Percentiles rank a stretch among this genome's conserved stretches.
Conservation (phyloP, 2,797 vertebrate genomes). For the Florisuga fusca region DNA sequence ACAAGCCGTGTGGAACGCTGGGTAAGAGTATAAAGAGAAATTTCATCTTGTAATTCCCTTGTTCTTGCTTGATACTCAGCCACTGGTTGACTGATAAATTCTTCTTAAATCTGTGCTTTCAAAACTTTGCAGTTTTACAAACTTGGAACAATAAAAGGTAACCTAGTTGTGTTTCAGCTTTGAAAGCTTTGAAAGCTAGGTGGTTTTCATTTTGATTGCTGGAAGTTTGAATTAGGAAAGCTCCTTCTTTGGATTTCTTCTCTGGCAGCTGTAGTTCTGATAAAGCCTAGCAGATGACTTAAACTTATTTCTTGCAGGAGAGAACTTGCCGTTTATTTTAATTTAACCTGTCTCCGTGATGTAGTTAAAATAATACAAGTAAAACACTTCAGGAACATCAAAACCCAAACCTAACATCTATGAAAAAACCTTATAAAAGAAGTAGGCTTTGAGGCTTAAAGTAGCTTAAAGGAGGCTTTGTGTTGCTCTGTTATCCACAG, state of each 20-base stretch:
- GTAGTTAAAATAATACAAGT: not conserved
- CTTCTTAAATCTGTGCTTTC: not conserved
- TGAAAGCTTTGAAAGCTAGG: not conserved
- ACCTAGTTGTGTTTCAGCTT: not conserved
- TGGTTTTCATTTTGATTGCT: not conserved
- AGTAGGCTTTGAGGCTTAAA: not conserved
- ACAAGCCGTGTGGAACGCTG: slow-evolving; percentile 97
- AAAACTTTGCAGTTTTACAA: not conserved
- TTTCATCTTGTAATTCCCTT: slow-evolving; percentile 1
- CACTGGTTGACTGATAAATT: not conserved
- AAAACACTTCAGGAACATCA: not conserved
- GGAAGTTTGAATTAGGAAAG: slow-evolving; percentile 7
- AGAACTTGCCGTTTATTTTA: slow-evolving; percentile 19
- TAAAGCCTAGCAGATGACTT: slow-evolving; percentile 40
- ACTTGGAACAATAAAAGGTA: not conserved
- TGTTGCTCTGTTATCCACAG: not conserved
- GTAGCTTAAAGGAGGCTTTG: no score
- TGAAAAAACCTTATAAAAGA: not conserved
- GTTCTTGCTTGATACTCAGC: not conserved
- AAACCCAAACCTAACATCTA: not conserved
- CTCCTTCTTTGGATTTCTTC: not conserved
- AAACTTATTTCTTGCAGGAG: slow-evolving; percentile 12
- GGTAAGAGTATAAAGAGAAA: slow-evolving; percentile 86
- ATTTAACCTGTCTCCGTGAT: not conserved
- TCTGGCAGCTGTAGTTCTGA: slow-evolving; percentile 1